Evolutionary conservation across 2,797 vertebrate species (phyloP), one percentile per base, ranked within the genome.

Genomic region (Crocidura indochinensis): DNA sequence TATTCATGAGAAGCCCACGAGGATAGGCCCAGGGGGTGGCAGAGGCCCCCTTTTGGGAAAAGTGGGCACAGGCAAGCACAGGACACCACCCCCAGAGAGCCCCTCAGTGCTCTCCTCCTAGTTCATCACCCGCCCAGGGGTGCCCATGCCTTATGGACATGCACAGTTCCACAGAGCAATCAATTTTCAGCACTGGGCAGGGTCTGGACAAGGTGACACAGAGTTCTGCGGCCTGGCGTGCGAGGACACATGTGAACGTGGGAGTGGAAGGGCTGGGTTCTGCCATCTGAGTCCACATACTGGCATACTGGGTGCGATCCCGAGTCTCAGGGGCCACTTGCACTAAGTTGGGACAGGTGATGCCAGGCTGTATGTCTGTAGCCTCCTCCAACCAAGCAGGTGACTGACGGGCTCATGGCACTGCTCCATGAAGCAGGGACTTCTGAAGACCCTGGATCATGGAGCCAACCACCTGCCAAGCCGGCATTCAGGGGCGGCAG

Each of bases 311-410:
- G 2, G 8, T 1, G 47, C 29, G 1, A 49, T 85, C 38, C 38
- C 15, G 79, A n/a, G 47, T 3, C 26, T 38, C 53, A 69, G 74
- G 87, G 82, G 80, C 85, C 62, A 78, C 0, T 0, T 51, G 71
- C 76, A 62, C 87, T 91, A 69, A 77, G 60, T 47, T 68, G 15
- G 82, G 90, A 86, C 86, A 94, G 91, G 84, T 31, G 84, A 77
- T 72, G 47, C 90, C 93, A 72, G 89, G 29, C 22, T 31, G 78
- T 9, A 88, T 60, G 72, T 19, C 69, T 76, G 49, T 20, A 26
- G 31, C 51, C 78, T 82, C 75, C 49, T 22, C 47, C 84, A 65
- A 92, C 60, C 27, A 51, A 1, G 53, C 5, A 51, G 47, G 60
- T 78, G 77, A 84, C 78, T 6, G 49, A 80, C 53, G 80, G 94